A percentile compares a stretch with the other conserved stretches of the same genome.
These are phyloP conservation scores for Papilio helenus DNA, from an alignment of 1,140 invertebrate species.

Conservation along the genomic window DNA sequence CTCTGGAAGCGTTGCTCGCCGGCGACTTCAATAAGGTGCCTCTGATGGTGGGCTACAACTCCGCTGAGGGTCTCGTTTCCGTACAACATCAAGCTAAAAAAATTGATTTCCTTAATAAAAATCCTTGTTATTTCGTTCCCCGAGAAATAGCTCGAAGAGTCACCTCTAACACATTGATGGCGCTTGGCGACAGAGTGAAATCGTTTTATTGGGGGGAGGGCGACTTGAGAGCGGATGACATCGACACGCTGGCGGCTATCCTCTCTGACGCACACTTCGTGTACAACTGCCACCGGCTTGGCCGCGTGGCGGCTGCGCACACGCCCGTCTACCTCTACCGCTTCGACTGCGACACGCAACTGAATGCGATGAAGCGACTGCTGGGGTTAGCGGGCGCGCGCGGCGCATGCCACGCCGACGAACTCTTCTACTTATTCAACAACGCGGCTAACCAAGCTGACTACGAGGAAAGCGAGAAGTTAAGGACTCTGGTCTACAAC, in stretches of 20 bases:
- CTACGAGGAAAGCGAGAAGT: slow-evolving; percentile 57
- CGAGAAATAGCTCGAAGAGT: slow-evolving; percentile 57
- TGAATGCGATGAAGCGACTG: slow-evolving; percentile 61
- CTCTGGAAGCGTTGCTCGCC: slow-evolving; percentile 62
- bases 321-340: slow-evolving; percentile 78
- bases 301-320: slow-evolving; percentile 48
- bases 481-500: slow-evolving; percentile 54
- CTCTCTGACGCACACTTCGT: slow-evolving; percentile 51
- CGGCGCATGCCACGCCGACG: slow-evolving; percentile 85
- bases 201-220: slow-evolving; percentile 80
- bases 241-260: slow-evolving; percentile 43
- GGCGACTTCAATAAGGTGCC: slow-evolving; percentile 83
- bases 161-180: slow-evolving; percentile 52
- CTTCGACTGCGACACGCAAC: slow-evolving; percentile 72
- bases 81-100: slow-evolving; percentile 61
- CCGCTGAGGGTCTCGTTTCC: slow-evolving; percentile 83
- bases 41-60: slow-evolving; percentile 85
- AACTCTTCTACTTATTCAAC: slow-evolving; percentile 85
- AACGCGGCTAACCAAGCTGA: slow-evolving; percentile 66
- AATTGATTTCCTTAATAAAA: slow-evolving; percentile 58
- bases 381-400: slow-evolving; percentile 52
- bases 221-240: slow-evolving; percentile 50
- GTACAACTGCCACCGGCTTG: slow-evolving; percentile 69
- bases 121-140: slow-evolving; percentile 71
- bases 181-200: slow-evolving; percentile 72